Percentiles rank a stretch among this genome's conserved stretches.
These are phyloP conservation scores for Psix sp. DNA, from an alignment of 1,140 invertebrate genomes.

Conservation along the genomic window DNA sequence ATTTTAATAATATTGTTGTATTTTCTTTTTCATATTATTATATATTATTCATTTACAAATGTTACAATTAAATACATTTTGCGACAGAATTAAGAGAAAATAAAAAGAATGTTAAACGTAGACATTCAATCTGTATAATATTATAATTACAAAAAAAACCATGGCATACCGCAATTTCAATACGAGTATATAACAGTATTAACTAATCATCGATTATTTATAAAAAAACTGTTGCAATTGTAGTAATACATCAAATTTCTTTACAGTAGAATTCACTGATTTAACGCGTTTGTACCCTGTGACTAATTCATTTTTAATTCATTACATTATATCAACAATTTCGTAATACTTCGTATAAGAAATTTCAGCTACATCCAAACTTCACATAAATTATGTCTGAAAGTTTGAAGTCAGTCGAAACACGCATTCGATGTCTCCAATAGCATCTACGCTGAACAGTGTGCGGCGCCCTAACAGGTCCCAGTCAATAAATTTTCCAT, in stretches of 20 bases:
- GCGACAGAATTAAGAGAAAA: no score
- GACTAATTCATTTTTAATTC: conserved; percentile 9
- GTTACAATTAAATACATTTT: no score
- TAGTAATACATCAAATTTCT: not conserved
- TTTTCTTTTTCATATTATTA: not conserved
- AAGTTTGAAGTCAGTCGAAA: conserved; percentile 9
- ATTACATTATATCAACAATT: conserved; percentile 30
- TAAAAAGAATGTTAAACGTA: no score
- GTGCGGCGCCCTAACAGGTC: conserved; percentile 24
- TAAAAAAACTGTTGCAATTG: not conserved
- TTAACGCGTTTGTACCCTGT: not conserved
- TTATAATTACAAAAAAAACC: no score
- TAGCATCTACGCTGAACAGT: conserved; percentile 8
- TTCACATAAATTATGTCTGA: conserved; percentile 32
- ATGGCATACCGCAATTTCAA: no score
- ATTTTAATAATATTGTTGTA: not conserved
- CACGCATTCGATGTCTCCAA: conserved; percentile 13
- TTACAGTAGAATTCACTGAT: not conserved
- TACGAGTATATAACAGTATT: no score
- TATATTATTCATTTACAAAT: no score
- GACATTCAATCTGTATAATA: no score
- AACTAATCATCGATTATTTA: not conserved
- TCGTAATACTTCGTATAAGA: conserved; percentile 37
- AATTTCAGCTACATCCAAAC: conserved; percentile 27
- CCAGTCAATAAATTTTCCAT: conserved; percentile 33